phyloP scores from a whole-genome alignment of 1,140 invertebrate species.

The Eumaeus atala region DNA sequence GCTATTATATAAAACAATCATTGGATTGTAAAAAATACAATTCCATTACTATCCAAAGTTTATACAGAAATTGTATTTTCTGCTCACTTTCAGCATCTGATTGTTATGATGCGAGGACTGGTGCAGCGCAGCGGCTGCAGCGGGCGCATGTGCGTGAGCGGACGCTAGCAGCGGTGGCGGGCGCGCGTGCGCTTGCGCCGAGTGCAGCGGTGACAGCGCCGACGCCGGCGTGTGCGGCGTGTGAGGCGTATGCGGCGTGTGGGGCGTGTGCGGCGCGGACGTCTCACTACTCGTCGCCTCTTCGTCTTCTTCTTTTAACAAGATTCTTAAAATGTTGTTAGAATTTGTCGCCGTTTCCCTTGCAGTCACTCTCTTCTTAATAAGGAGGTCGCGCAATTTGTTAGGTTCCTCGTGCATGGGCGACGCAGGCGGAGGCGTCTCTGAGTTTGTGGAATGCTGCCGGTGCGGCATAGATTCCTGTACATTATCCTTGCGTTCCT shows the following conservation, averaged over 20 bases:
- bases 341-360: slow-evolving; percentile 44
- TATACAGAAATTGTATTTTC: not conserved
- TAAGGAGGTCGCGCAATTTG: slow-evolving; percentile 79
- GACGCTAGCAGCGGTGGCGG: slow-evolving; percentile 46
- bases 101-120: slow-evolving; percentile 30
- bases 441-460: slow-evolving; percentile 24
- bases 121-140: slow-evolving; percentile 31
- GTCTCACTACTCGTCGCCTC: slow-evolving; percentile 76
- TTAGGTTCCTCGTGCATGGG: slow-evolving; percentile 76
- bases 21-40: not conserved
- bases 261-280: slow-evolving; percentile 56
- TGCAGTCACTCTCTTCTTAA: slow-evolving; percentile 68
- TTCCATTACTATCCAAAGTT: not conserved
- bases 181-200: slow-evolving; percentile 46
- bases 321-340: slow-evolving; percentile 81
- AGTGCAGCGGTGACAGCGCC: slow-evolving; percentile 66
- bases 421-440: slow-evolving; percentile 60
- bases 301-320: slow-evolving; percentile 89
- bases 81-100: slow-evolving; percentile 29
- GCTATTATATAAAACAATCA: slow-evolving; percentile 1
- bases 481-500: slow-evolving; percentile 47
- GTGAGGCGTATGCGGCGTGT: slow-evolving; percentile 58
- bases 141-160: slow-evolving; percentile 46
- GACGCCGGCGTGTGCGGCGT: slow-evolving; percentile 73
- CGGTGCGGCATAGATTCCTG: slow-evolving; percentile 6